Evolutionary conservation across 1,140 invertebrate species (phyloP).

Genomic region (Leptonema lineaticorne): DNA sequence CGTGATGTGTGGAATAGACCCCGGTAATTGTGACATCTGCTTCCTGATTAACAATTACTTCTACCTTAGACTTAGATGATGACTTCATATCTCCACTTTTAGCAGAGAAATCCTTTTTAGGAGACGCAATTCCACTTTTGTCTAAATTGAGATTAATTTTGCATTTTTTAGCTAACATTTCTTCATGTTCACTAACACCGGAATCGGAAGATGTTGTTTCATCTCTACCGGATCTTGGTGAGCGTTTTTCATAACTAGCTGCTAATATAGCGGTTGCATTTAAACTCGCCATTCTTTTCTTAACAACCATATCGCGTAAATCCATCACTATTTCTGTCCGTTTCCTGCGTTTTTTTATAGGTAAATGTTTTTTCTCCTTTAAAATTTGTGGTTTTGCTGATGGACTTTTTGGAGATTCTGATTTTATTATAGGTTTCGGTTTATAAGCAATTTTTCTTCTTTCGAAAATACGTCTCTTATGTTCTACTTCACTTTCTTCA

Average conservation of each 20-base stretch:
- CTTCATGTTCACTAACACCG: constrained; percentile 57
- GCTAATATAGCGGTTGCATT: constrained; percentile 91
- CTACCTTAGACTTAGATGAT: constrained; percentile 62
- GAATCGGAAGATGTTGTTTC: constrained; percentile 55
- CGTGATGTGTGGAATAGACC: constrained; percentile 68
- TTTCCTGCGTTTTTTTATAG: constrained; percentile 52
- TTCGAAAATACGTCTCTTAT: constrained; percentile 45
- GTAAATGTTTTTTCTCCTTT: constrained; percentile 42
- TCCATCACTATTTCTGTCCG: constrained; percentile 76
- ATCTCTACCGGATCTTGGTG: constrained; percentile 58
- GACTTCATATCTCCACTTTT: constrained; percentile 60
- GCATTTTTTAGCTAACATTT: constrained; percentile 43
- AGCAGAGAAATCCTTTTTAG: constrained; percentile 48
- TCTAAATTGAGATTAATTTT: constrained; percentile 26
- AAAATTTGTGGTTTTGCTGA: constrained; percentile 36
- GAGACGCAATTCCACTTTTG: constrained; percentile 39
- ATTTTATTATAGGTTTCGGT: constrained; percentile 41
- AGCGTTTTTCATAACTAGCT: constrained; percentile 82
- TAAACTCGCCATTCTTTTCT: constrained; percentile 88
- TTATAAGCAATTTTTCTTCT: constrained; percentile 51
- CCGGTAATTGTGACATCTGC: constrained; percentile 85
- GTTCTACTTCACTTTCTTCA: constrained; percentile 55
- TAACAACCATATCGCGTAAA: constrained; percentile 82
- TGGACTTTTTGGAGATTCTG: constrained; percentile 48
- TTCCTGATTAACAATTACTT: constrained; percentile 77